Percentiles rank a stretch among this genome's conserved stretches.
Conservation (phyloP, 37 sponge, comb jelly and placozoan species). For the Amphimedon queenslandica region DNA sequence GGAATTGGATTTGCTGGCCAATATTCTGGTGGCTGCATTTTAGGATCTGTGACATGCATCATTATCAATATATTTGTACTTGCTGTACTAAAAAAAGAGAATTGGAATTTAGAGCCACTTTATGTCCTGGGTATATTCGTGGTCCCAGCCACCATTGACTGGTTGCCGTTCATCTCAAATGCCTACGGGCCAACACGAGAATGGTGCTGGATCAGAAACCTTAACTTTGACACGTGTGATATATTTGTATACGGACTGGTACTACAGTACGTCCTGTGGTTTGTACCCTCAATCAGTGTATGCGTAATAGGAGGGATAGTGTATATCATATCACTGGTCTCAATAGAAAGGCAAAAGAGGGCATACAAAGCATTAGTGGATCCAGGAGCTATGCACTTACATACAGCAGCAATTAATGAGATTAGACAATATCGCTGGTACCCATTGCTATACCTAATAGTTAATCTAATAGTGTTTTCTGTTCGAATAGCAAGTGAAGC, state of each 20-base stretch:
- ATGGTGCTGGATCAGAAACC: conserved; percentile 66
- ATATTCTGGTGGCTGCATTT: conserved; percentile 2
- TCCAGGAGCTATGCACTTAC: background rate
- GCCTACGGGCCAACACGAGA: conserved; percentile 56
- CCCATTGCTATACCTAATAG: conserved; percentile 32
- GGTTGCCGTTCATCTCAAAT: conserved; percentile 54
- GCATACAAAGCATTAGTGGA: background rate
- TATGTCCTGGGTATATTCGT: conserved; percentile 25
- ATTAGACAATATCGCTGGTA: conserved; percentile 19
- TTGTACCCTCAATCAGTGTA: conserved; percentile 20
- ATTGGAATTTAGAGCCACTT: conserved; percentile 8
- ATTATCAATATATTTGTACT: background rate
- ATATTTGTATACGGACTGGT: conserved; percentile 1
- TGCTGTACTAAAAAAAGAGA: background rate
- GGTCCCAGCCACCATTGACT: conserved; percentile 37
- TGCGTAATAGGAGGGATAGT: background rate
- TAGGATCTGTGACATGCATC: conserved; percentile 12
- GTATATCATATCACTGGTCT: background rate
- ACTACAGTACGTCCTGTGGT: conserved; percentile 40
- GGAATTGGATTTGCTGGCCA: conserved; percentile 19
- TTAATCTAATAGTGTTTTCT: conserved; percentile 6
- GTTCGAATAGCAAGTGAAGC: conserved; percentile 4
- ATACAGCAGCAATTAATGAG: background rate
- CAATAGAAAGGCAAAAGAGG: background rate
- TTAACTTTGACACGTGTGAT: conserved; percentile 1